Evolutionary conservation across 2,113 vertebrate species (phyloP), one percentile per base, ranked within the genome.

Genomic region (Neogobius melanostomus): DNA sequence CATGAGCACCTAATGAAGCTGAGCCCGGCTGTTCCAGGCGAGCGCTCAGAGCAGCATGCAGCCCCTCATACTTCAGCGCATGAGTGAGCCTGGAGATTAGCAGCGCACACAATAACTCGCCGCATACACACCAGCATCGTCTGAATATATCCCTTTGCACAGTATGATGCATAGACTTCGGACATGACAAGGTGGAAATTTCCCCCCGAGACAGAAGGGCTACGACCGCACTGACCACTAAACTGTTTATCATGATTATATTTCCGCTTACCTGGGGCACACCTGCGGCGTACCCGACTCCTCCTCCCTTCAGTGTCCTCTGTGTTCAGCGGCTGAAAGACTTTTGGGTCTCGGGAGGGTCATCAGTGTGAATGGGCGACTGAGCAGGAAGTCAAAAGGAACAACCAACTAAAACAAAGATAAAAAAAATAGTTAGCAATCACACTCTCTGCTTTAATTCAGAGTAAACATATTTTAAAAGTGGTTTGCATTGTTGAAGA

Each of bases 1-100:
- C 71, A 73, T 77, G 84, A 86, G 86, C 77, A 78, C 85, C 89
- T 92, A 93, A 93, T 93, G 91, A 91, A 90, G 85, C 87, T 75
- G 60, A 69, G 79, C 83, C 80, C 12, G 68, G 72, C 77, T 82
- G 90, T 91, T 91, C 86, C 89, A 67, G 81, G 73, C 90, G 57
- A 66, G 66, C 75, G 84, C 89, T 71, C 74, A 1, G 50, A 84
- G 77, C 85, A 74, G 83, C 81, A 76, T 69, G 71, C 45, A 21
- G 72, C 75, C 78, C 64, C 76, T 59, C 65, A 77, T 83, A 77
- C 83, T 85, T 88, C 87, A 90, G 87, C 87, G 90, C 87, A 89
- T 90, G 82, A 72, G 69, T 77, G 83, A 76, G 82, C 78, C 83
- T 87, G 88, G 87, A 90, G 91, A 91, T 91, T 91, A 91, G 62